Evolutionary conservation across 2,797 vertebrate genomes (phyloP), one percentile per base, ranked within the genome.

Genomic region (Eulemur albifrons): DNA sequence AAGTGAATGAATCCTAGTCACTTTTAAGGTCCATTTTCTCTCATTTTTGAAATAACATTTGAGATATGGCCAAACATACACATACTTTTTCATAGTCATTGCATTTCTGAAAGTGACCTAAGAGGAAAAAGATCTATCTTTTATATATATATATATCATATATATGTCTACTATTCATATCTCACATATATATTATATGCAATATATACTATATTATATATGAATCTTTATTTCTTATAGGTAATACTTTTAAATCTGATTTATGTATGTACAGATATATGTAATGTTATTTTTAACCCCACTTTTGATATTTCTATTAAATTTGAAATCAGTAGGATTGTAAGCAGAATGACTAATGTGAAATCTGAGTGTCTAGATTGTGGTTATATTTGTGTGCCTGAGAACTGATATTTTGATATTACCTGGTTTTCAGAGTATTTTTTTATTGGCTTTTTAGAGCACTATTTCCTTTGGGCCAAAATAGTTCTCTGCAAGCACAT

Each of bases 11-110:
- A 57, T 57, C 13, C n/a, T 52, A 59, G 35, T 8, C 40, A 93
- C 11, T 50, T 69, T 69, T 25, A 83, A 89, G 57, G 30, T 63
- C 30, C 0, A 52, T 18, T 76, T 61, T 54, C 21, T 38, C 40
- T 88, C 38, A 65, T 88, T 90, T 59, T 95, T 93, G 40, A 95
- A 91, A 63, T 84, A 88, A 70, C 65, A 77, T 35, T 73, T 70
- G 45, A 70, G 32, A 67, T 73, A 32, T 59, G 32, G 21, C 5
- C 86, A 25, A 86, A 89, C 85, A 67, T 18, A 93, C 9, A 1
- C 69, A 89, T 4, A 38, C 4, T 73, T 67, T 73, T 40, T 70
- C 30, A 48, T 12, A 45, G 25, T 3, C n/a, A 48, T 40, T 84
- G 15, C 5, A 93, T 79, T 84, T 65, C 45, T 76, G 6, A 94